A percentile compares a stretch with the other conserved stretches of the same genome.
Conservation (phyloP, 2,113 vertebrate genomes). For the Egretta garzetta region DNA sequence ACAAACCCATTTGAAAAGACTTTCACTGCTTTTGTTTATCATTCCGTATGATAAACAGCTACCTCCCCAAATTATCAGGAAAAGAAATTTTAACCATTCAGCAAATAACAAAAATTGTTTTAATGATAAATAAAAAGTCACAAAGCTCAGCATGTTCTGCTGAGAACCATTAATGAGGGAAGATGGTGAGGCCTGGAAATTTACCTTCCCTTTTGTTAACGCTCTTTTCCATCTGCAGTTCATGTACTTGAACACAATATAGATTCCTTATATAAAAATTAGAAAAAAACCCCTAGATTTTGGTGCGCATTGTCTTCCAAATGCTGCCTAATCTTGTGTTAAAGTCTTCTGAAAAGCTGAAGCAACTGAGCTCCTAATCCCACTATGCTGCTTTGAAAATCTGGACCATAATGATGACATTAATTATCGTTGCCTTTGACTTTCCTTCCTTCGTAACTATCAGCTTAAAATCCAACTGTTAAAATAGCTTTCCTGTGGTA, state of each 20-base stretch:
- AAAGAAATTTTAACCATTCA: slow-evolving; percentile 62
- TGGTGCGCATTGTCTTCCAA: neutral
- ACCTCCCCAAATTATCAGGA: slow-evolving; percentile 58
- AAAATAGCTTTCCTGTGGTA: slow-evolving; percentile 68
- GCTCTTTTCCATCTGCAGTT: neutral
- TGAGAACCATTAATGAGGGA: slow-evolving; percentile 52
- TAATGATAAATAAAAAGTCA: slow-evolving; percentile 68
- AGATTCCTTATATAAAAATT: neutral
- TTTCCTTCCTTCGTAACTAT: slow-evolving; percentile 57
- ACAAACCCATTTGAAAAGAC: slow-evolving; percentile 36
- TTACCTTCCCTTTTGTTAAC: neutral
- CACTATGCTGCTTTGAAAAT: neutral
- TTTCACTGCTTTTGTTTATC: slow-evolving; percentile 47
- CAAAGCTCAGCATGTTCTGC: slow-evolving; percentile 63
- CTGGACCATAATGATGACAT: slow-evolving; percentile 24
- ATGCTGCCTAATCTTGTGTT: neutral
- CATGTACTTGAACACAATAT: neutral
- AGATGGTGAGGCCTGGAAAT: neutral
- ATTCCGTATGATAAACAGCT: slow-evolving; percentile 57
- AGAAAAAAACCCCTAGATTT: neutral
- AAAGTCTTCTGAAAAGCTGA: neutral
- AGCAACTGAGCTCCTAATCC: neutral
- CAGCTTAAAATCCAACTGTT: slow-evolving; percentile 37
- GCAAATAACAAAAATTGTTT: slow-evolving; percentile 56
- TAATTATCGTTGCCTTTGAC: slow-evolving; percentile 64